Base-by-base conservation (phyloP, 2,797 vertebrate species). In the Odontamblyopus rebecca region DNA sequence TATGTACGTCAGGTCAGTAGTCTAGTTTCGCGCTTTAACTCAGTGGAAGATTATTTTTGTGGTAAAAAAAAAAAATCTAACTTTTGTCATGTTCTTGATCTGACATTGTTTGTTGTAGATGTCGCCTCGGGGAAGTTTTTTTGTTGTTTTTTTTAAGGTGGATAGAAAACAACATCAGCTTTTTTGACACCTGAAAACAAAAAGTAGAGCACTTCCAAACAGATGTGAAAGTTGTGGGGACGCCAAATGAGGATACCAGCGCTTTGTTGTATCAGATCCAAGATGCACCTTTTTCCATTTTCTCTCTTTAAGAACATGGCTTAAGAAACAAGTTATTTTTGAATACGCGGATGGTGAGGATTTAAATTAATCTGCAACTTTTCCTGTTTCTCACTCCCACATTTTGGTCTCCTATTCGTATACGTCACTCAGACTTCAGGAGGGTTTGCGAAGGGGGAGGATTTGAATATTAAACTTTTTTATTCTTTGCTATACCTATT, bases 121-220 rank as follows among this genome's bases (percentile, higher is more conserved):
- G 63, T 65, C 23, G 41, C 63, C 63, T 65, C 41, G 15, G 41
- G 63, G 63, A 65, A 65, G 41, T 41, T 23, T 38, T 38, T 61
- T 32, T 44, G 4, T 23, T 41, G 13, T 19, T 35, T 60, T 61
- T 64, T 27, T 27, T 44, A 23, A 48, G 13, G 38, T 3, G 27
- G 13, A 3, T 44, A 41, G 41, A 65, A 65, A 65, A 65, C 63
- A 65, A 65, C 63, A 65, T 65, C 63, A 65, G 41, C 63, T 65
- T 41, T 48, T 63, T 48, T 65, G 63, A 65, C 41, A 65, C 63
- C 29, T 65, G 29, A 65, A 65, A 65, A 65, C 63, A 65, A 38
- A 38, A 38, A 38, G 8, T 7, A 38, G 9, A 50, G 63, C 63
- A 65, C 5, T 65, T 64, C 50, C 15, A 26, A 51, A 70, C 26